Conservation (phyloP, 2,888 invertebrate species). For the Orchesella flavescens region DNA sequence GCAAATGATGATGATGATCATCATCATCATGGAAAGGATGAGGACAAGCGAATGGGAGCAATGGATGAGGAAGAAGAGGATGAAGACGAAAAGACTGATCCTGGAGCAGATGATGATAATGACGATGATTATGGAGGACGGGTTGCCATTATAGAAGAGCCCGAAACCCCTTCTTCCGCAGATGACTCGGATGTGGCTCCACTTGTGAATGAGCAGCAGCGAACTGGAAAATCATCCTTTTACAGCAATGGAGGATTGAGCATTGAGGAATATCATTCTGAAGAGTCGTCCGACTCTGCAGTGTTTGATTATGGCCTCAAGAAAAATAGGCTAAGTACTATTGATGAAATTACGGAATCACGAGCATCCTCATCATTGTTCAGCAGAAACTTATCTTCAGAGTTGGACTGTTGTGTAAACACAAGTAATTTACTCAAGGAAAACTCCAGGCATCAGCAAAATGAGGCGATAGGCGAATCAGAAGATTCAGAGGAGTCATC, state of each 20-base stretch:
- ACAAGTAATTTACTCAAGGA: slow-evolving; percentile 42
- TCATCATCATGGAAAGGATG: neutral
- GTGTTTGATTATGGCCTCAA: slow-evolving; percentile 56
- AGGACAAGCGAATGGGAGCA: slow-evolving; percentile 7
- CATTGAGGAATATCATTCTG: slow-evolving; percentile 70
- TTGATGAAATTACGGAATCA: slow-evolving; percentile 70
- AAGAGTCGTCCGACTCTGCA: slow-evolving; percentile 53
- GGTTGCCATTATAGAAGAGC: slow-evolving; percentile 70
- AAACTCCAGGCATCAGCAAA: neutral
- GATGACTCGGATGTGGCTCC: slow-evolving; percentile 69
- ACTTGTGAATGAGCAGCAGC: slow-evolving; percentile 58
- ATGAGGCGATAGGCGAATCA: slow-evolving; percentile 47
- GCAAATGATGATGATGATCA: slow-evolving; percentile 41
- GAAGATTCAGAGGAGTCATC: slow-evolving; percentile 61
- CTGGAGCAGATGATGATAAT: slow-evolving; percentile 64
- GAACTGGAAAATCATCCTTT: slow-evolving; percentile 55
- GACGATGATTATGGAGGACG: slow-evolving; percentile 70
- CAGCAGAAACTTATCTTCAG: slow-evolving; percentile 50
- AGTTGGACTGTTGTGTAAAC: slow-evolving; percentile 31
- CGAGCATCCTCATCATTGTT: slow-evolving; percentile 59
- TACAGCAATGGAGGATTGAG: slow-evolving; percentile 53
- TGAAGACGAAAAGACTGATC: slow-evolving; percentile 71
- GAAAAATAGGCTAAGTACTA: slow-evolving; percentile 69
- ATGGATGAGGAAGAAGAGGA: slow-evolving; percentile 71
- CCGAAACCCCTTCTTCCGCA: slow-evolving; percentile 68